Evolutionary conservation across 2,113 vertebrate species (phyloP).

Genomic region (Cervus canadensis): DNA sequence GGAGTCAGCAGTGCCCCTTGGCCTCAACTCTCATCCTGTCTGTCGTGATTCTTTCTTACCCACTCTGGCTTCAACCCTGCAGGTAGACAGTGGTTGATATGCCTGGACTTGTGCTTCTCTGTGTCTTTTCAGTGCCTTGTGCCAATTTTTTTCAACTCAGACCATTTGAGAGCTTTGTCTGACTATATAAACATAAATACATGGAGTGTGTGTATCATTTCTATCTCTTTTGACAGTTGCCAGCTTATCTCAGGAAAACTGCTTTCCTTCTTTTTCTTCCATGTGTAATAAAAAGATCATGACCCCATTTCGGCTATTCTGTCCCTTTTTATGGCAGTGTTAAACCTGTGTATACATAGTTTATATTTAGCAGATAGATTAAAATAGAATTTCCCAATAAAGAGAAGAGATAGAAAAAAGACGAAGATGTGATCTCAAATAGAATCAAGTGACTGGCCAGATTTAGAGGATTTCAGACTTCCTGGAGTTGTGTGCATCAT

Average conservation of each 20-base stretch:
- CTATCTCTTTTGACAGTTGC: neutral
- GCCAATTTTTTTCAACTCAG: neutral
- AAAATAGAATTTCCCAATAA: neutral
- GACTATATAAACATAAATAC: neutral
- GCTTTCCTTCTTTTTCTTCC: neutral
- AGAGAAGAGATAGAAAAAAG: neutral
- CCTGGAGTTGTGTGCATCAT: neutral
- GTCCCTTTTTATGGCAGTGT: neutral
- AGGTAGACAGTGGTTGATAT: neutral
- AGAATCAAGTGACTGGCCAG: neutral
- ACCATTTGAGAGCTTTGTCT: neutral
- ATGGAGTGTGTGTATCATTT: neutral
- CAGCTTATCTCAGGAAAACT: neutral
- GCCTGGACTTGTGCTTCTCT: neutral
- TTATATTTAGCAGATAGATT: slow-evolving; percentile 13
- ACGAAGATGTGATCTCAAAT: neutral
- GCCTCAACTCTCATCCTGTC: neutral
- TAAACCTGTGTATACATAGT: neutral
- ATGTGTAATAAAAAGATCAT: neutral
- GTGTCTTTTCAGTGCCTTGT: neutral
- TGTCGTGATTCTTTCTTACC: neutral
- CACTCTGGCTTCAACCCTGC: neutral
- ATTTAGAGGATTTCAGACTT: slow-evolving; percentile 10
- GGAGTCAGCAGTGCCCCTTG: neutral
- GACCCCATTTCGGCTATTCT: neutral